Percentiles rank a stretch among this genome's conserved stretches.
These are phyloP conservation scores for Trinectes maculatus DNA, from an alignment of 2,113 vertebrate genomes.

Conservation along the genomic window DNA sequence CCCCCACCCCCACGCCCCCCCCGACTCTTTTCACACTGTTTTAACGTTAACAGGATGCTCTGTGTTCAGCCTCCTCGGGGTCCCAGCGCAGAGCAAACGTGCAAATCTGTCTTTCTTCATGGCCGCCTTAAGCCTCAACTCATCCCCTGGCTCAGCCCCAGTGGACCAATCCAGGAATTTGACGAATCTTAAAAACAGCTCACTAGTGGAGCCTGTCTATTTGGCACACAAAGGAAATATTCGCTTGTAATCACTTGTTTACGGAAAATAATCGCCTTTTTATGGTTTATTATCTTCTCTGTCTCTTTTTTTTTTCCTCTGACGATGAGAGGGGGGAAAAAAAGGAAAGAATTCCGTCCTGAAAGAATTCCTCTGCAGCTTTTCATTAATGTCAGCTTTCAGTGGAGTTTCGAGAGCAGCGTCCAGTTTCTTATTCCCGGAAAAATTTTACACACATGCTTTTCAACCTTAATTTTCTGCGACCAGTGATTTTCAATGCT, in stretches of 20 bases:
- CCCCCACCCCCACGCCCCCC: no score
- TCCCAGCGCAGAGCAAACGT: slow-evolving; percentile 24
- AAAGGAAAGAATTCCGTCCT: no score
- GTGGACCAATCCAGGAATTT: slow-evolving; percentile 40
- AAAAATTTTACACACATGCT: no score
- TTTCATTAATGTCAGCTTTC: no score
- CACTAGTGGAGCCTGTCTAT: not conserved
- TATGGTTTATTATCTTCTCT: slow-evolving; percentile 23
- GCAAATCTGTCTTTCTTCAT: slow-evolving; percentile 52
- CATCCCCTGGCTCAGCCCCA: slow-evolving; percentile 38
- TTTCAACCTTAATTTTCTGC: no score
- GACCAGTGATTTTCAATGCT: no score
- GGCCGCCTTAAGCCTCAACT: slow-evolving; percentile 34
- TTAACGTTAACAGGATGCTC: slow-evolving; percentile 57
- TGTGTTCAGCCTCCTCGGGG: slow-evolving; percentile 23
- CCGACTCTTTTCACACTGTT: slow-evolving; percentile 35
- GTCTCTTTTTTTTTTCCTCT: not conserved
- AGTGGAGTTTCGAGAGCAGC: no score
- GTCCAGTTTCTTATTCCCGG: no score
- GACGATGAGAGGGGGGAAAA: no score
- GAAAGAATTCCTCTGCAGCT: no score
- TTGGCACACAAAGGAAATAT: slow-evolving; percentile 12
- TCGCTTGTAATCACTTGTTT: slow-evolving; percentile 36
- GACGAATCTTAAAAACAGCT: slow-evolving; percentile 60
- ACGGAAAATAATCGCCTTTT: slow-evolving; percentile 26